Base-by-base conservation (phyloP, 2,113 vertebrate species). In the Apus apus region DNA sequence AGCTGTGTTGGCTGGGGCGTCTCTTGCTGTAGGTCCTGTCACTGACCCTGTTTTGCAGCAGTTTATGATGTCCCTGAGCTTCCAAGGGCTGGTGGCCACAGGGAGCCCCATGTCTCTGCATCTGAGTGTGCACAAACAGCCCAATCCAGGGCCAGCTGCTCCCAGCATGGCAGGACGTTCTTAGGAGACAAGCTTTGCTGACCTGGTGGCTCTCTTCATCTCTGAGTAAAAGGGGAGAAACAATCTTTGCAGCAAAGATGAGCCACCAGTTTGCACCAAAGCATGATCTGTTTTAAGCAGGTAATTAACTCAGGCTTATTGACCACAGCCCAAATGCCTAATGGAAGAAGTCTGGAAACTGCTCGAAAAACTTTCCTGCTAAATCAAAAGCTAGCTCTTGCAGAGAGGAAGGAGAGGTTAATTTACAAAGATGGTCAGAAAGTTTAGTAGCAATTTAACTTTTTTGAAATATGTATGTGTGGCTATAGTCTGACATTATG, bases 381-480 rank as follows among this genome's bases (percentile, higher is more conserved):
- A 76, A 96, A 91, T 93, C 93, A 92, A 87, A 92, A 94, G 94
- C 54, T 30, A 51, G 32, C 58, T 58, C 46, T 61, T 30, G 68
- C 87, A 3, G 43, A 92, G 90, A 95, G 93, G 91, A 95, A 94
- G 93, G 93, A 91, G 83, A 87, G 87, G 66, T 88, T 97, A 67
- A 96, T 87, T 94, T 68, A 83, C 91, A 79, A 91, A 96, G 94
- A 87, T 77, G 85, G 81, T 65, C 89, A 95, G 81, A 94, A 97
- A 93, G 87, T 94, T 94, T 93, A 96, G 94, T 82, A 85, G 93
- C 95, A 91, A 71, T 94, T 95, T 96, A 85, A 95, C 96, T 91
- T 94, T 84, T 85, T 54, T 94, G 74, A 95, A 82, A 94, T 93
- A 93, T 67, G 79, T 48, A 11, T 50, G 80, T 83, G 73, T 67